Conservation (phyloP, 1,140 invertebrate genomes). For the Leptinotarsa defecta region DNA sequence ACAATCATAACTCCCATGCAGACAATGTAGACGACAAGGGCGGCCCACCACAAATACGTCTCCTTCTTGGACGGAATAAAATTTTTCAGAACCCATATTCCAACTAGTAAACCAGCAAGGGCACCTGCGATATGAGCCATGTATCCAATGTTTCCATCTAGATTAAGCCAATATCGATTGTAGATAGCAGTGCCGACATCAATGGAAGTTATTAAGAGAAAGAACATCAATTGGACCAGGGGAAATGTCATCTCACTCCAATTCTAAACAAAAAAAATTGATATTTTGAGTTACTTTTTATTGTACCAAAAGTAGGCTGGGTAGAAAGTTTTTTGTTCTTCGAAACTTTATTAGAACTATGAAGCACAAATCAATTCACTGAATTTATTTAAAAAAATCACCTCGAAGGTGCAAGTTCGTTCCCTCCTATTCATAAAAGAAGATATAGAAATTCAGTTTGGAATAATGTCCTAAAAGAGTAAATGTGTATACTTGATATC, state of each 20-base stretch:
- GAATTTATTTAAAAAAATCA: no score
- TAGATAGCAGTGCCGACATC: conserved; percentile 80
- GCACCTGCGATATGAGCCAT: conserved; percentile 88
- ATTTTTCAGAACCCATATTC: conserved; percentile 89
- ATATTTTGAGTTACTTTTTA: no score
- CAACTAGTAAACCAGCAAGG: conserved; percentile 83
- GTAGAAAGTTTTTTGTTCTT: no score
- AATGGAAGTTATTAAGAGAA: conserved; percentile 67
- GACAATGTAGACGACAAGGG: conserved; percentile 73
- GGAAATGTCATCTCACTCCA: conserved; percentile 92
- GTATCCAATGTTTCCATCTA: conserved; percentile 74
- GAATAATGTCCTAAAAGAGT: no score
- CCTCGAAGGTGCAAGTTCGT: no score
- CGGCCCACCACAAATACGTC: conserved; percentile 79
- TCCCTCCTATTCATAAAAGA: no score
- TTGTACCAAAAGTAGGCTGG: no score
- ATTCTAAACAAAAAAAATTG: conserved; percentile 66
- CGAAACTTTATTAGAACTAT: no score
- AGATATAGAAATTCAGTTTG: no score
- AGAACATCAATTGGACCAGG: conserved; percentile 75
- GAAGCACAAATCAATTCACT: no score
- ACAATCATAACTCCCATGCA: conserved; percentile 67
- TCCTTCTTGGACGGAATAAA: conserved; percentile 86
- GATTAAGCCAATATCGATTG: conserved; percentile 71
- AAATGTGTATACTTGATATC: not conserved